Conservation (phyloP, 2,797 vertebrate species). For the Uromys caudimaculatus region DNA sequence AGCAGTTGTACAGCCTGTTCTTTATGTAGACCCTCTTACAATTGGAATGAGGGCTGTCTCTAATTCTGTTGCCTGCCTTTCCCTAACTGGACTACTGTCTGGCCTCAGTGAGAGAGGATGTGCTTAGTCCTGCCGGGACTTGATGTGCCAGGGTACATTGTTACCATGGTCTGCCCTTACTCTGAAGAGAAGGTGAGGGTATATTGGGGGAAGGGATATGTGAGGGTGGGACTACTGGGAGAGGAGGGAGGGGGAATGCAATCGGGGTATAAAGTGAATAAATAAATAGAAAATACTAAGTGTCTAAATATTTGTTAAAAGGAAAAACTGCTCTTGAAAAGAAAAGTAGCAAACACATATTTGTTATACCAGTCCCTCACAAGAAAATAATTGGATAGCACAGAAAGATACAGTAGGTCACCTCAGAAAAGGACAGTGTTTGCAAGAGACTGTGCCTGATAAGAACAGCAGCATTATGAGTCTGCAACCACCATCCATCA, state of each 20-base stretch:
- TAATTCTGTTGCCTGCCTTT: background rate
- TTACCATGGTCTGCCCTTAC: background rate
- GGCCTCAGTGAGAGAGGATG: background rate
- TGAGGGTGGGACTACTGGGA: background rate
- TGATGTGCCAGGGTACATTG: background rate
- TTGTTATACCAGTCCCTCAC: conserved; percentile 62
- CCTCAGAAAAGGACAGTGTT: conserved; percentile 45
- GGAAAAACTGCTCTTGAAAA: background rate
- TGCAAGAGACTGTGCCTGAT: conserved; percentile 45
- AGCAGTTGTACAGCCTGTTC: background rate
- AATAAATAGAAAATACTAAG: background rate
- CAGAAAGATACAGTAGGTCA: conserved; percentile 45
- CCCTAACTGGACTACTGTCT: background rate
- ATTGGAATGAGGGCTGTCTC: background rate
- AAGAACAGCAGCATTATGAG: conserved; percentile 54
- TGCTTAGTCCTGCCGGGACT: background rate
- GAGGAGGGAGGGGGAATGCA: background rate
- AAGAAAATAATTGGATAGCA: conserved; percentile 66
- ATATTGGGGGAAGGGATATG: background rate
- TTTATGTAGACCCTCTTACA: background rate
- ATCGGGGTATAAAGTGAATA: background rate
- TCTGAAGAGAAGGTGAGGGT: background rate
- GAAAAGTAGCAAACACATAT: conserved; percentile 37
- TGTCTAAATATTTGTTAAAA: conserved; percentile 54
- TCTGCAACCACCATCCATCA: conserved; percentile 38